Evolutionary conservation across 2,113 vertebrate genomes (phyloP).

Genomic region (Mesembrinibis cayennensis): DNA sequence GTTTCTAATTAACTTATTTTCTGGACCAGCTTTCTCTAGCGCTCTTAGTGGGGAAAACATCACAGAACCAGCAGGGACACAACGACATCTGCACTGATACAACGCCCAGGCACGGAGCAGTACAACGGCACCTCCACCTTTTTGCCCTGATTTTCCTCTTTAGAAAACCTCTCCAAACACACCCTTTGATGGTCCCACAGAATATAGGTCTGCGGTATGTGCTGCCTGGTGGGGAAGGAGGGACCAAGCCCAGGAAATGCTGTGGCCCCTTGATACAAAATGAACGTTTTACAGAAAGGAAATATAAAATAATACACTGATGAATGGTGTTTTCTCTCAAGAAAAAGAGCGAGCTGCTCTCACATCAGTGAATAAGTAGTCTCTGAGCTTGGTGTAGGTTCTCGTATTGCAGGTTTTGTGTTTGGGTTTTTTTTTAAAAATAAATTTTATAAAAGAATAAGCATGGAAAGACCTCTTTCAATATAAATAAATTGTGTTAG

Average conservation of each 20-base stretch:
- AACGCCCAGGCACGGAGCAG: background rate
- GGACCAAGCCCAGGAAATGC: background rate
- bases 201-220: background rate
- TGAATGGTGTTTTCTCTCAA: background rate
- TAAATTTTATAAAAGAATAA: background rate
- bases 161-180: background rate
- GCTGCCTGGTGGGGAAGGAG: background rate
- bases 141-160: background rate
- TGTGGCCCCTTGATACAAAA: background rate
- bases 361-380: background rate
- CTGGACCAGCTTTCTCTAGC: background rate
- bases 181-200: no score
- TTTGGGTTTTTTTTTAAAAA: background rate
- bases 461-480: background rate
- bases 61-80: background rate
- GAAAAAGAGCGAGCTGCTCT: background rate
- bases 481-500: slow-evolving; percentile 1
- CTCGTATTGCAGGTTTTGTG: background rate
- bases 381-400: background rate
- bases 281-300: background rate
- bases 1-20: background rate
- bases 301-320: background rate
- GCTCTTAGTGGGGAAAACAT: background rate
- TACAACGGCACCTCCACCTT: background rate
- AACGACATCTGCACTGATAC: background rate